Percentiles rank a stretch among this genome's conserved stretches.
These are phyloP conservation scores for Whitmania pigra DNA, from an alignment of 1,140 invertebrate species.

Conservation along the genomic window DNA sequence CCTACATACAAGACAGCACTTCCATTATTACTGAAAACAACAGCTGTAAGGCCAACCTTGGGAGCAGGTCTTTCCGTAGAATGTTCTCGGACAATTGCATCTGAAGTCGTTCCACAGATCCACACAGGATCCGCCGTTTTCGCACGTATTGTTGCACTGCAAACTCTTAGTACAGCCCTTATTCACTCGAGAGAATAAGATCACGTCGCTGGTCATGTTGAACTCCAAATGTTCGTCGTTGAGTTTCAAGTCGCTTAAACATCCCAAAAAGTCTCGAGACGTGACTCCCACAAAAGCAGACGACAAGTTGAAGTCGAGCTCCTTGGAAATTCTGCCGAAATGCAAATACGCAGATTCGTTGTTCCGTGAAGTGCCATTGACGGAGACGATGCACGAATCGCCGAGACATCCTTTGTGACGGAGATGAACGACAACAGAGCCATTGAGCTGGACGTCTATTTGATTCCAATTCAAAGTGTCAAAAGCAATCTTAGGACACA, in stretches of 20 bases:
- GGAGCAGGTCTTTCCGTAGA: slow-evolving; percentile 70
- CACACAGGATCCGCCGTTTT: slow-evolving; percentile 67
- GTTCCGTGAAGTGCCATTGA: no score
- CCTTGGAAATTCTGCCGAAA: no score
- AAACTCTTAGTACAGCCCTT: slow-evolving; percentile 59
- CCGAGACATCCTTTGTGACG: no score
- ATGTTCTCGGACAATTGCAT: slow-evolving; percentile 72
- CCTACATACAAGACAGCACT: no score
- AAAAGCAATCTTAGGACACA: no score
- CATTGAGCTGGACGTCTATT: no score
- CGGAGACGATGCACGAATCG: no score
- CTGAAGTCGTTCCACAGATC: slow-evolving; percentile 76
- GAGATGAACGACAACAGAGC: no score
- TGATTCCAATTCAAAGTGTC: no score
- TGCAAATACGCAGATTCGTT: no score
- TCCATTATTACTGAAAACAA: no score
- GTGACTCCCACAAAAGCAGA: background rate
- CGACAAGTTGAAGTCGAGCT: background rate
- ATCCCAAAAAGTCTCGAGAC: slow-evolving; percentile 43
- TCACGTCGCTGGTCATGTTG: background rate
- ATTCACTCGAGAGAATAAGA: slow-evolving; percentile 10
- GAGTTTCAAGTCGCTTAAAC: slow-evolving; percentile 4
- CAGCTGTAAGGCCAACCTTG: slow-evolving; percentile 52
- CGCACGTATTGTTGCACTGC: slow-evolving; percentile 74
- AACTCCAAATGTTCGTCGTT: background rate